These are phyloP conservation scores for Pteruthius melanotis DNA, from an alignment of 2,113 vertebrate species.

Conservation along the genomic window DNA sequence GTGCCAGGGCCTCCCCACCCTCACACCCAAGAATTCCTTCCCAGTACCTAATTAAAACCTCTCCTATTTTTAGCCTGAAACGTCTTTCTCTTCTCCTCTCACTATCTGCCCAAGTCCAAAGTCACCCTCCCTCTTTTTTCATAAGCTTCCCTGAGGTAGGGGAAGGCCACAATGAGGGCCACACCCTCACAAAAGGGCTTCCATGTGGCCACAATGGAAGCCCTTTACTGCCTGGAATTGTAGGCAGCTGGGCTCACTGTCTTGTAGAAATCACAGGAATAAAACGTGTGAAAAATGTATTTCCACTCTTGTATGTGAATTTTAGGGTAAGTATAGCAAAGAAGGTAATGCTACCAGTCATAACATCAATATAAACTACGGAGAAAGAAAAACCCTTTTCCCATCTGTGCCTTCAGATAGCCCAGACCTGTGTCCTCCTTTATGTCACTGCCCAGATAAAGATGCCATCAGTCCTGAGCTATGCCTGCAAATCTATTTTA, in stretches of 20 bases:
- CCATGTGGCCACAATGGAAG: no score
- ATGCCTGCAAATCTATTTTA: neutral
- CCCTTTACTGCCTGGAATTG: neutral
- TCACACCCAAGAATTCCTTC: neutral
- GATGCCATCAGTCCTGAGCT: neutral
- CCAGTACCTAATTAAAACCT: neutral
- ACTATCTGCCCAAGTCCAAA: neutral
- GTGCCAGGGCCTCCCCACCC: fast-evolving
- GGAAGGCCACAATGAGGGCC: neutral
- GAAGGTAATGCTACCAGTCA: neutral
- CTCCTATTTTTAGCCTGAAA: neutral
- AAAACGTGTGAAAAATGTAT: neutral
- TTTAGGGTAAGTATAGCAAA: neutral
- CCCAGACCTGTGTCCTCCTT: neutral
- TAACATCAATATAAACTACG: neutral
- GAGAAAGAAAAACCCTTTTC: neutral
- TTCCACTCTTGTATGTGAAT: neutral
- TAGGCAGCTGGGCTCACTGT: neutral
- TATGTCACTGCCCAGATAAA: neutral
- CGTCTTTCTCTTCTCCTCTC: neutral
- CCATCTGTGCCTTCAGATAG: neutral
- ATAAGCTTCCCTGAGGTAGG: neutral
- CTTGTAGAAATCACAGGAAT: neutral
- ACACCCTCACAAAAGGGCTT: no score
- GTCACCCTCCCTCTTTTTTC: neutral